phyloP scores from a whole-genome alignment of 1,140 invertebrate species.

The Diorhabda elongata region DNA sequence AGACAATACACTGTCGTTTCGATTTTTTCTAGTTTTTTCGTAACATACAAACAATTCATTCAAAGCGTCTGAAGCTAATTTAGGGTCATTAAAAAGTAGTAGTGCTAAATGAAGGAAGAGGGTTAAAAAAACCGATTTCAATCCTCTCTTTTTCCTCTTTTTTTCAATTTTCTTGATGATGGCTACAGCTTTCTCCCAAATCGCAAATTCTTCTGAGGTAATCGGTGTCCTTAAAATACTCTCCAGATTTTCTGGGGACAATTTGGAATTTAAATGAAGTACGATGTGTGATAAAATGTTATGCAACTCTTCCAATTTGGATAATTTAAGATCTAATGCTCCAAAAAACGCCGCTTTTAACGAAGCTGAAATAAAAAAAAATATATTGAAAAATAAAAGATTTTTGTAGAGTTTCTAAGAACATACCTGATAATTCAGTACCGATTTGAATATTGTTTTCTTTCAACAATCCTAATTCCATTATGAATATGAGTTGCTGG shows the following conservation, averaged over 20 bases:
- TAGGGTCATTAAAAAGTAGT: constrained; percentile 64
- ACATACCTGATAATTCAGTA: constrained; percentile 56
- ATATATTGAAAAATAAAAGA: neutral
- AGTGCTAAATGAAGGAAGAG: constrained; percentile 67
- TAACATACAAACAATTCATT: constrained; percentile 67
- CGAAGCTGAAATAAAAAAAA: constrained; percentile 40
- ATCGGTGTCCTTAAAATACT: constrained; percentile 50
- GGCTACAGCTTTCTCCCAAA: constrained; percentile 59
- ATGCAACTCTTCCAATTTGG: constrained; percentile 57
- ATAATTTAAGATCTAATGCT: constrained; percentile 59
- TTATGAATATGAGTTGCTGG: constrained; percentile 60
- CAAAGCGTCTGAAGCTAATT: constrained; percentile 62
- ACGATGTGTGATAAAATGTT: constrained; percentile 55
- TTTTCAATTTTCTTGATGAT: constrained; percentile 50
- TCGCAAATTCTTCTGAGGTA: constrained; percentile 51
- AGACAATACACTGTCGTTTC: constrained; percentile 37
- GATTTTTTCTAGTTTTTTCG: constrained; percentile 55
- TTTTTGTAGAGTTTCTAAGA: constrained; percentile 9
- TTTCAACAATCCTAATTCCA: constrained; percentile 62
- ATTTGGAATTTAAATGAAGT: constrained; percentile 52
- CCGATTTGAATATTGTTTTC: constrained; percentile 52
- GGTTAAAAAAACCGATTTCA: constrained; percentile 57
- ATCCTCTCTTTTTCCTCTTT: constrained; percentile 40
- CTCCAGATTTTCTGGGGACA: constrained; percentile 39
- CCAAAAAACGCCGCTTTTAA: constrained; percentile 60